Evolutionary conservation across 92 coral and sea anemone genomes (phyloP), one percentile per base, ranked within the genome.

Genomic region (Phenganax marumi): DNA sequence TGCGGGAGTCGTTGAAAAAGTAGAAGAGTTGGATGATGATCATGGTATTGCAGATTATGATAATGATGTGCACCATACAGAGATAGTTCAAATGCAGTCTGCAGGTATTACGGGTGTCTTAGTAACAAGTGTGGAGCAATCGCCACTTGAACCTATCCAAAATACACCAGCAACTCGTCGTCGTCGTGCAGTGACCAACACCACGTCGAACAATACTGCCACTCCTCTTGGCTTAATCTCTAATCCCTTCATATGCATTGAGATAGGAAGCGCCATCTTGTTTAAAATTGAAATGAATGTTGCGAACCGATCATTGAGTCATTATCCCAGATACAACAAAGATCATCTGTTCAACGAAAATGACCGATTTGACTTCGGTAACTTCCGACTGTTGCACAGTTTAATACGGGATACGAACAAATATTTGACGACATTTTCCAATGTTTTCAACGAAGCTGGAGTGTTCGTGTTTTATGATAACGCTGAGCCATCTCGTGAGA

Each of bases 391-490:
- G 70, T 91, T 96, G 65, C 97, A 96, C 61, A 89, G 92, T 16
- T 81, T 96, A 77, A 74, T 96, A 12, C 90, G 85, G 10, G 97
- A 93, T 14, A 90, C 97, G 1, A 96, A 92, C 88, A 89, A 91
- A 82, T 87, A 91, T 0, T 70, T 96, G 68, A 54, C 86, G 7
- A 78, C 43, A 77, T 96, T 96, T 52, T 87, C 88, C 26, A 92
- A 96, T 74, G 99, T 91, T 77, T 96, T 96, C 53, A 77, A 76
- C 12, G 93, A 96, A 70, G 85, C 84, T 56, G 99, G 99, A 52
- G 90, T 91, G 2, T 92, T 92, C 61, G 99, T 96, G 81, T 96
- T 96, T 77, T 92, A 96, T 53, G 99, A 96, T 57, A 96, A 96
- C 52, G 97, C 90, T 0, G 87, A 87, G 19, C 91, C 92, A 6